Percentiles rank a stretch among this genome's conserved stretches.
Evolutionary conservation across 2,888 invertebrate species (phyloP).

Genomic region (Andrena hattorfiana): DNA sequence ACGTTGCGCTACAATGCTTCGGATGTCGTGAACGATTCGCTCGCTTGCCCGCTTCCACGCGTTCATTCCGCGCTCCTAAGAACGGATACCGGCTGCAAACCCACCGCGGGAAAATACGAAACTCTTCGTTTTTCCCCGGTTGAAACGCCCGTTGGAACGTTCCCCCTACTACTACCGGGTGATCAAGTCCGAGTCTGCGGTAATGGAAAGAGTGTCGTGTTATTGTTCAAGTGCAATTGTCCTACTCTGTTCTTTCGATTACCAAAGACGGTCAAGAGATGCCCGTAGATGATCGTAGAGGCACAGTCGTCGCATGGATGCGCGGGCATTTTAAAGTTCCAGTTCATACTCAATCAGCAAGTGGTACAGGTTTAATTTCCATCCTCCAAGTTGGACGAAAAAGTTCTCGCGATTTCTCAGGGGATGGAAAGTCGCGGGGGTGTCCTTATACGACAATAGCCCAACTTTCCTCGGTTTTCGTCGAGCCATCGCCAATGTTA

Average conservation of each 20-base stretch:
- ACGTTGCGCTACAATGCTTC: conserved; percentile 84
- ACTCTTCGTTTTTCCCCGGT: conserved; percentile 1
- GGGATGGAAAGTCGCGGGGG: conserved; percentile 10
- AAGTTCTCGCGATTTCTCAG: not conserved
- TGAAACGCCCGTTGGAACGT: not conserved
- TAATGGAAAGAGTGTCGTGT: no score
- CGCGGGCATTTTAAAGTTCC: no score
- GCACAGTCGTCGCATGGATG: no score
- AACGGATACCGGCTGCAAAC: conserved; percentile 3
- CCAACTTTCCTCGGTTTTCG: conserved; percentile 12
- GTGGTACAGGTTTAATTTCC: not conserved
- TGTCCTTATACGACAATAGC: conserved; percentile 20
- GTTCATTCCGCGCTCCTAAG: conserved; percentile 59
- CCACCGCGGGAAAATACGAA: conserved; percentile 53
- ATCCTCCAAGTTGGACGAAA: not conserved
- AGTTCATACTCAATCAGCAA: not conserved
- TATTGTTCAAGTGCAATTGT: no score
- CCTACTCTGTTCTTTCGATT: no score
- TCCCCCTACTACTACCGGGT: no score
- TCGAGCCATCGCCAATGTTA: not conserved
- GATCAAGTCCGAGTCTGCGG: no score
- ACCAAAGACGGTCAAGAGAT: no score
- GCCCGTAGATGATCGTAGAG: no score
- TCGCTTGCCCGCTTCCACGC: conserved; percentile 68
- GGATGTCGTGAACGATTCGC: conserved; percentile 82